Evolutionary conservation across 2,113 vertebrate genomes (phyloP), one percentile per base, ranked within the genome.

Genomic region (Anthoscopus minutus): DNA sequence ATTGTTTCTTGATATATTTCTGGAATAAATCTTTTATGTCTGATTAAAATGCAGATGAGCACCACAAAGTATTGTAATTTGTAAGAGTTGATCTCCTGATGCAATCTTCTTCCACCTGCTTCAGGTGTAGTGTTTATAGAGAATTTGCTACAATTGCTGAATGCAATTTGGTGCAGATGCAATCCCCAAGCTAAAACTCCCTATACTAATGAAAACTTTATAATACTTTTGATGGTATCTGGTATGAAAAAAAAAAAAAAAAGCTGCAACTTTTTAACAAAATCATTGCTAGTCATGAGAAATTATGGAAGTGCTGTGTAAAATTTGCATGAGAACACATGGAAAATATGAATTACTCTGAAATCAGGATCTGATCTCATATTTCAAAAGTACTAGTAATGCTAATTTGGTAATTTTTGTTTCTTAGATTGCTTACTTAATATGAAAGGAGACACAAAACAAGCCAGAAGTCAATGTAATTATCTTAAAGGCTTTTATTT

Each of bases 31-130:
- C 51, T 77, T 97, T 89, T 89, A 90, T 87, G 95, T 96, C 93
- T 97, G 96, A 96, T 98, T 98, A 97, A 98, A 98, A 97, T 97
- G 95, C 58, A 97, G 92, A 96, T 94, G 37, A 97, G 71, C 42
- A 92, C 89, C 83, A 96, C 97, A 97, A 98, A 96, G 65, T 81
- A 94, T 92, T 96, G 40, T 96, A 96, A 97, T 96, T 94, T 96
- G 78, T 96, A 96, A 97, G 58, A 70, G 77, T 27, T 95, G 83
- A 96, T 94, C 89, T 97, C 88, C 78, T 94, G 81, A 69, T 96
- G n/a, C 40, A 97, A 60, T 91, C 53, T 92, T 66, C 84, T 85
- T 97, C 96, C 96, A 97, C 96, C 94, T 98, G 96, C 66, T 97
- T 96, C 83, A 96, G 83, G 86, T 96, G 60, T 92, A 96, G 93